Conservation (phyloP, 2,888 invertebrate species). For the Uropetala carovei region DNA sequence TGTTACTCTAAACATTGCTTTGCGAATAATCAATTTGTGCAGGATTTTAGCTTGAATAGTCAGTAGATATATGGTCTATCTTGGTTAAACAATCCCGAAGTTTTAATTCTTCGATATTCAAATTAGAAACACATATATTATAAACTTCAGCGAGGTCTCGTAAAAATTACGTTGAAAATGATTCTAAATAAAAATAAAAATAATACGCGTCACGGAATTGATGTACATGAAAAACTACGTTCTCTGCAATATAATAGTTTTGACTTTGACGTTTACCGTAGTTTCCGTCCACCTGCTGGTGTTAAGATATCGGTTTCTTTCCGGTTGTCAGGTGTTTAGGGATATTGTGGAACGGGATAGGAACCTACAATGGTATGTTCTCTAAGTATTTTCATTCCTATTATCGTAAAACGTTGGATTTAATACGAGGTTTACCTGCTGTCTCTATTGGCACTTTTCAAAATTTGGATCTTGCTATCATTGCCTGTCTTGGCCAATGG, state of each 20-base stretch:
- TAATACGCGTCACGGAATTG: neutral
- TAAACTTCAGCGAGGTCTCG: too few species aligned
- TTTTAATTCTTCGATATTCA: neutral
- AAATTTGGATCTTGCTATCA: too few species aligned
- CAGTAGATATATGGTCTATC: too few species aligned
- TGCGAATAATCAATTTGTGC: too few species aligned
- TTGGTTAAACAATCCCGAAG: neutral
- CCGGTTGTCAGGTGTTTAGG: slow-evolving; percentile 47
- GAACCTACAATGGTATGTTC: neutral
- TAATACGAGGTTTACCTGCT: too few species aligned
- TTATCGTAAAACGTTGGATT: too few species aligned
- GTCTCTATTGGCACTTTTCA: too few species aligned
- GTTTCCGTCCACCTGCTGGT: slow-evolving; percentile 54
- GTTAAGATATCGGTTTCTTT: neutral
- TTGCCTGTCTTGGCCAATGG: too few species aligned
- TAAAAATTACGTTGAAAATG: neutral
- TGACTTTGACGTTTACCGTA: neutral
- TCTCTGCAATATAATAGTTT: neutral
- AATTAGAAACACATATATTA: neutral
- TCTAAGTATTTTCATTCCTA: too few species aligned
- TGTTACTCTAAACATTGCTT: too few species aligned
- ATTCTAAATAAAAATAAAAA: neutral
- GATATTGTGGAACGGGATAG: neutral
- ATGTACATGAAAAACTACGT: neutral
- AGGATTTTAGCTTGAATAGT: too few species aligned